A percentile compares a stretch with the other conserved stretches of the same genome.
Conservation (phyloP, 2,113 vertebrate genomes). For the Hemiscyllium ocellatum region DNA sequence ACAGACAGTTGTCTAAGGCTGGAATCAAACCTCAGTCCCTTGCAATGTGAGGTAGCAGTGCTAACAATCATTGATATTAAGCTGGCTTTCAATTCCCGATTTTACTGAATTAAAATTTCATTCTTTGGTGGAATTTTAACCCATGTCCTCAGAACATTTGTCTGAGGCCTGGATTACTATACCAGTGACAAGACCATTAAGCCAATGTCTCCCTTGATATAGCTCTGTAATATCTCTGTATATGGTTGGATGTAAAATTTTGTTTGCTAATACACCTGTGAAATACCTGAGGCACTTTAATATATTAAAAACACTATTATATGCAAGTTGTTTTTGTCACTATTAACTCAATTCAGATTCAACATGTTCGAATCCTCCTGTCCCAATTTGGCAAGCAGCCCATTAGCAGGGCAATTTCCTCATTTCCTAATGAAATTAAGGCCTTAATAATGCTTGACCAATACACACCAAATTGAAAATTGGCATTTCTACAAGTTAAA, state of each 20-base stretch:
- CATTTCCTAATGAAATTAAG: neutral
- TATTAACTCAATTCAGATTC: neutral
- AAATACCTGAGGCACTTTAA: neutral
- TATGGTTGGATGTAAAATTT: neutral
- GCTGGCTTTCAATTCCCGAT: too few relatives aligned
- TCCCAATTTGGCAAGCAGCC: neutral
- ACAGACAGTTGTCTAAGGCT: too few relatives aligned
- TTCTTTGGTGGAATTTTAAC: too few relatives aligned
- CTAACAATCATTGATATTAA: too few relatives aligned
- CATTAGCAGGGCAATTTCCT: neutral
- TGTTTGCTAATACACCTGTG: neutral
- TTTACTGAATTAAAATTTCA: too few relatives aligned
- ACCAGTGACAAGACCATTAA: neutral
- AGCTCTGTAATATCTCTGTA: neutral
- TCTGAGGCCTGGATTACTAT: too few relatives aligned
- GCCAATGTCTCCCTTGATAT: neutral
- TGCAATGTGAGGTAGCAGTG: too few relatives aligned
- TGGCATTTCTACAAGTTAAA: neutral
- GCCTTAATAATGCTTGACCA: neutral
- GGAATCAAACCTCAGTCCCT: too few relatives aligned
- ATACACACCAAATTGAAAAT: neutral
- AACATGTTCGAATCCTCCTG: neutral
- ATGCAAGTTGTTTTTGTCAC: neutral
- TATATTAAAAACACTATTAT: neutral
- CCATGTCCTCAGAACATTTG: too few relatives aligned